Percentiles rank a stretch among this genome's conserved stretches.
phyloP scores from a whole-genome alignment of 2,113 vertebrate genomes.

The Progne subis region DNA sequence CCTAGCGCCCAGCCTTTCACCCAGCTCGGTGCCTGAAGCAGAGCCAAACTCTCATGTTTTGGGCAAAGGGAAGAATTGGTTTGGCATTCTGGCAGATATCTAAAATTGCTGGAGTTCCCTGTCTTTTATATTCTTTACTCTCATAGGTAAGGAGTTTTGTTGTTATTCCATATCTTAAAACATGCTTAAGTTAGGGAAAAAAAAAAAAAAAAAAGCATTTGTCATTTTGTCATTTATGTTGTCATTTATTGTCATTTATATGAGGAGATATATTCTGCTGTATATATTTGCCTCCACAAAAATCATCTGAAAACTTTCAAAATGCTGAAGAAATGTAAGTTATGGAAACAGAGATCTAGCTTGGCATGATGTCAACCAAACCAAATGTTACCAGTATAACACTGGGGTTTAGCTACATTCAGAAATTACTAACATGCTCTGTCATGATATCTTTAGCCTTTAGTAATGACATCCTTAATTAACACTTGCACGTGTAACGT shows the following conservation, averaged over 20 bases:
- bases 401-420: background rate
- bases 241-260: background rate
- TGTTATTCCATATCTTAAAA: background rate
- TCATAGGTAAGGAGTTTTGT: background rate
- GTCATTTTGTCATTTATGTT: too few species aligned
- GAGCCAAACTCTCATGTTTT: accelerated
- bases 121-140: accelerated
- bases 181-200: background rate
- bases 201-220: too few species aligned
- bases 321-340: background rate
- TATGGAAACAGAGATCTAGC: background rate
- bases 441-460: background rate
- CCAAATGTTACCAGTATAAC: background rate
- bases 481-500: background rate
- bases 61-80: background rate
- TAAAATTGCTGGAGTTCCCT: background rate
- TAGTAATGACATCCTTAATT: background rate
- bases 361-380: background rate
- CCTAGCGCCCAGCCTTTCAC: too few species aligned
- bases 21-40: too few species aligned
- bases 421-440: background rate
- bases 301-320: background rate
- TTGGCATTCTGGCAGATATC: background rate
- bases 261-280: background rate
- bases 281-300: background rate